A percentile compares a stretch with the other conserved stretches of the same genome.
Evolutionary conservation across 1,140 invertebrate genomes (phyloP).

Genomic region (Hormaphis cornu): DNA sequence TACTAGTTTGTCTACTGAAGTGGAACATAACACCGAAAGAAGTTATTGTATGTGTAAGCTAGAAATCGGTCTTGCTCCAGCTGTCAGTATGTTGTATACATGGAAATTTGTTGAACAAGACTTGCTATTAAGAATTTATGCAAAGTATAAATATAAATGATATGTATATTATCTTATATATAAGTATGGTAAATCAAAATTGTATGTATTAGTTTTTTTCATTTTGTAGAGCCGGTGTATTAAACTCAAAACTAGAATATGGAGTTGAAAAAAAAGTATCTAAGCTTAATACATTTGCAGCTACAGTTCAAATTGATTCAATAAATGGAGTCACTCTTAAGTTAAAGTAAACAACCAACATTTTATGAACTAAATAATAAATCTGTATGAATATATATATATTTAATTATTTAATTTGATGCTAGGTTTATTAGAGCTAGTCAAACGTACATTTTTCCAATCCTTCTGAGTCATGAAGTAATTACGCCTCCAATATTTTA

Average conservation of each 20-base stretch:
- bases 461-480: slow-evolving; percentile 82
- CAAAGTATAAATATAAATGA: slow-evolving; percentile 63
- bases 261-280: slow-evolving; percentile 88
- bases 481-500: slow-evolving; percentile 84
- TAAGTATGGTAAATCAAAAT: slow-evolving; percentile 30
- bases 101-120: slow-evolving; percentile 68
- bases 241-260: slow-evolving; percentile 78
- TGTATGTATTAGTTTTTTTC: slow-evolving; percentile 37
- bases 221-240: slow-evolving; percentile 63
- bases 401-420: background rate
- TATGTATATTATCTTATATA: background rate
- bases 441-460: slow-evolving; percentile 81
- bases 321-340: slow-evolving; percentile 80
- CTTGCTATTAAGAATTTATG: slow-evolving; percentile 59
- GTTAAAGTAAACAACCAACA: slow-evolving; percentile 58
- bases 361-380: slow-evolving; percentile 32
- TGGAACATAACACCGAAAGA: slow-evolving; percentile 28
- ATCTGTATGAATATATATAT: background rate
- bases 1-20: slow-evolving; percentile 11
- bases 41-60: slow-evolving; percentile 30
- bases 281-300: slow-evolving; percentile 76
- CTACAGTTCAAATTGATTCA: slow-evolving; percentile 70
- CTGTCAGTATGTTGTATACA: slow-evolving; percentile 40
- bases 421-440: slow-evolving; percentile 70
- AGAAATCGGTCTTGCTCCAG: slow-evolving; percentile 24